A percentile compares a stretch with the other conserved stretches of the same genome.
These are phyloP conservation scores for Drosophila parvula DNA, from an alignment of 1,140 invertebrate species.

Conservation along the genomic window DNA sequence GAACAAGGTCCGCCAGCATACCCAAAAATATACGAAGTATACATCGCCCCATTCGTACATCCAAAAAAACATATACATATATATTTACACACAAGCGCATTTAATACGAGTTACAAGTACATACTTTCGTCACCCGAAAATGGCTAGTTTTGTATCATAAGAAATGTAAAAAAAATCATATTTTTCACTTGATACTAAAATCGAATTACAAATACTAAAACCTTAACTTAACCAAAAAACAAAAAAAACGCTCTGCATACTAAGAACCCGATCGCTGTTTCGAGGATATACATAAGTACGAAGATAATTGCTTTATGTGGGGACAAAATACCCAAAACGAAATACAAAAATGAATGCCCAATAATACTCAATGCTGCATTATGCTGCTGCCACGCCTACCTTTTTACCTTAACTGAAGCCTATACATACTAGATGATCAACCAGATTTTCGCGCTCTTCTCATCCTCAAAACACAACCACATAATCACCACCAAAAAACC, in stretches of 20 bases:
- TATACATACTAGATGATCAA: slow-evolving; percentile 42
- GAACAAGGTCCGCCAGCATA: slow-evolving; percentile 40
- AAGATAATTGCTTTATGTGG: slow-evolving; percentile 64
- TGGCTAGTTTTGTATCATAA: slow-evolving; percentile 57
- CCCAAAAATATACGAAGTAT: slow-evolving; percentile 52
- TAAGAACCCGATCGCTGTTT: slow-evolving; percentile 29
- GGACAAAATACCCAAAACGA: slow-evolving; percentile 16
- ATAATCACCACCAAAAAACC: slow-evolving; percentile 67
- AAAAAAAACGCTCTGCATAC: slow-evolving; percentile 52
- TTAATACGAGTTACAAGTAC: slow-evolving; percentile 43
- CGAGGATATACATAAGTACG: slow-evolving; percentile 21
- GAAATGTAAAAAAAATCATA: slow-evolving; percentile 60
- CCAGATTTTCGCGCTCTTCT: slow-evolving; percentile 50
- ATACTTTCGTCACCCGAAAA: slow-evolving; percentile 34
- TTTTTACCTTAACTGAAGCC: slow-evolving; percentile 69
- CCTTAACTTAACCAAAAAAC: slow-evolving; percentile 19
- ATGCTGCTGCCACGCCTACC: slow-evolving; percentile 70
- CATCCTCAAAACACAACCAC: slow-evolving; percentile 36
- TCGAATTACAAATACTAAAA: slow-evolving; percentile 37
- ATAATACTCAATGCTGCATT: slow-evolving; percentile 73
- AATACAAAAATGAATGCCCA: slow-evolving; percentile 34
- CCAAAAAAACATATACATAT: slow-evolving; percentile 21
- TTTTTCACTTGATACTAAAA: slow-evolving; percentile 63
- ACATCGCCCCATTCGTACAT: slow-evolving; percentile 43
- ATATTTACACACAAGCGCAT: slow-evolving; percentile 53